These are phyloP conservation scores for Mactromeris polynyma DNA, from an alignment of 2,888 invertebrate genomes.

Conservation along the genomic window DNA sequence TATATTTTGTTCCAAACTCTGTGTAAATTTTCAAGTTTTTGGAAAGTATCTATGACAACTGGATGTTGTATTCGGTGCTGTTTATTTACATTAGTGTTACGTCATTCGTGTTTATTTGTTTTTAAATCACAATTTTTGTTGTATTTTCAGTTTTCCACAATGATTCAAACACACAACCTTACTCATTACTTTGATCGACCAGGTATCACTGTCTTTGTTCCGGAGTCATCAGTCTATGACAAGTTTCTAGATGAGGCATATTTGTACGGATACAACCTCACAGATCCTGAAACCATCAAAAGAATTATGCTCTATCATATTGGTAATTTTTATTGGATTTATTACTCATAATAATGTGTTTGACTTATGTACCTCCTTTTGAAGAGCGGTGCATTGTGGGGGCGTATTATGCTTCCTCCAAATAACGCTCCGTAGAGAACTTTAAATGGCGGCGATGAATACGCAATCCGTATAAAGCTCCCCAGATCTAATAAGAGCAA, in stretches of 20 bases:
- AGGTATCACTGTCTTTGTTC: conserved; percentile 79
- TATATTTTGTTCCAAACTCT: neutral
- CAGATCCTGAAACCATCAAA: conserved; percentile 66
- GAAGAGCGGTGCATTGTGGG: no score
- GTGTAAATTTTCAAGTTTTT: neutral
- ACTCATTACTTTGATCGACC: conserved; percentile 72
- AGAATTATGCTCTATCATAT: conserved; percentile 75
- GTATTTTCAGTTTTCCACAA: conserved; percentile 65
- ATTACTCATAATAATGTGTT: no score
- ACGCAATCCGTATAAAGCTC: no score
- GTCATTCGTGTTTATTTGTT: no score
- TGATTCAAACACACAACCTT: conserved; percentile 70
- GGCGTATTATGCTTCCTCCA: no score
- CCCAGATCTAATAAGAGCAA: no score
- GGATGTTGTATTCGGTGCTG: no score
- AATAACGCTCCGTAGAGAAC: no score
- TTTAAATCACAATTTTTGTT: neutral
- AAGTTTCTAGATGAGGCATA: conserved; percentile 57
- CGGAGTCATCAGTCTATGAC: conserved; percentile 73
- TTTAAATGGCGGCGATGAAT: no score
- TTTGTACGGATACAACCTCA: conserved; percentile 68
- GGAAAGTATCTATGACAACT: no score
- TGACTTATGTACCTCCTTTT: no score
- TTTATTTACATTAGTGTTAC: no score
- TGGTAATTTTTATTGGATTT: conserved; percentile 66